Evolutionary conservation across 2,888 invertebrate species (phyloP).

Genomic region (Tolmerus cingulatus): DNA sequence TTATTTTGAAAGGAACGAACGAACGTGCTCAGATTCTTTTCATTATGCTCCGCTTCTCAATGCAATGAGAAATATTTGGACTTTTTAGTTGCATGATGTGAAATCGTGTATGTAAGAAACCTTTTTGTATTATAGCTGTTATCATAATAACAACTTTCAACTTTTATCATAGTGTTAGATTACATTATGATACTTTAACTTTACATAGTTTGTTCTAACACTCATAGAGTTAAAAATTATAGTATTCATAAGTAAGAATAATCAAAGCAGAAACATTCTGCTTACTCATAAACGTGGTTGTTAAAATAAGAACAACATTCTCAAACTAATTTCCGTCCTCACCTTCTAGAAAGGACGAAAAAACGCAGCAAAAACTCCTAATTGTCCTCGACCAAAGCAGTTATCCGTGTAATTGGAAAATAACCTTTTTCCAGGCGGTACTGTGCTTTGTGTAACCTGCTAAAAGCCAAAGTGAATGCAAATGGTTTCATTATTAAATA

Average conservation of each 20-base stretch:
- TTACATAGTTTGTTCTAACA: too few relatives aligned
- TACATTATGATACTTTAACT: neutral
- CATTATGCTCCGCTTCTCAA: neutral
- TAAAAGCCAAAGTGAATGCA: neutral
- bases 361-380: neutral
- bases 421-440: neutral
- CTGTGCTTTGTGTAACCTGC: neutral
- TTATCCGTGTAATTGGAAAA: neutral
- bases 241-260: neutral
- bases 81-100: neutral
- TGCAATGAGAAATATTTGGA: neutral
- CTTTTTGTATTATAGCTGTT: neutral
- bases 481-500: conserved; percentile 5
- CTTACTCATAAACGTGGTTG: neutral
- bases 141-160: neutral
- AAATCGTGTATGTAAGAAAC: neutral
- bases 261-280: neutral
- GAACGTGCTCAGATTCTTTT: neutral
- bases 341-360: neutral
- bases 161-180: neutral
- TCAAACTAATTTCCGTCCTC: neutral
- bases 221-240: too few relatives aligned
- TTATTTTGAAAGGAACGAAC: neutral
- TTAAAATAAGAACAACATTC: neutral
- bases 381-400: neutral